Base-by-base conservation (phyloP, 2,888 invertebrate genomes). In the Tricholauxania praeusta region DNA sequence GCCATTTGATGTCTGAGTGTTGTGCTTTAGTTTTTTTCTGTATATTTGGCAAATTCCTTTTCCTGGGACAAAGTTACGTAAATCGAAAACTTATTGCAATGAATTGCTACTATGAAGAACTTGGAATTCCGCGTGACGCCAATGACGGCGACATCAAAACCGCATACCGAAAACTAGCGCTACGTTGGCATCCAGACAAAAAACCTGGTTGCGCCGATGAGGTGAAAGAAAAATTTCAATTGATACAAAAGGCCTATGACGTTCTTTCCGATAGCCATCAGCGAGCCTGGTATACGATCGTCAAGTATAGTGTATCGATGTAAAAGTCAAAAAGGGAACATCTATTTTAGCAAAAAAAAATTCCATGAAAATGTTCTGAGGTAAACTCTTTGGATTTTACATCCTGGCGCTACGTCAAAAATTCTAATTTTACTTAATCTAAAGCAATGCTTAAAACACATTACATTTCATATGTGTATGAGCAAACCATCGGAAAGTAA, bases 71-170 rank as follows among this genome's bases (percentile, higher is more conserved):
- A 28, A 28, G 28, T 39, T 39, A 39, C 39, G 39, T 39, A 39
- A 39, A 39, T 39, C 10, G 39, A 39, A 39, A 39, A 39, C 10
- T 39, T 39, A 19, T 12, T 2, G 78, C 67, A 59, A 97, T 97
- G 96, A 96, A 93, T 90, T 99, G 98, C 88, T 94, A 99, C 87
- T 99, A 99, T 88, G 98, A 98, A 89, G 92, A 99, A 77, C 89
- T 99, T 74, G 92, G 93, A 78, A 89, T 99, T n/a, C 83, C 91
- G 55, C 90, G 91, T 76, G 93, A 95, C 83, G 97, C 94, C 0
- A 90, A 89, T 68, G 92, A 93, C 73, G 91, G 93, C 19, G 96
- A 97, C 78, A 92, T 99, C 59, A 98, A 98, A 87, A 93, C 94
- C 79, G 91, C 96, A 0, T 99, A 98, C 84, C 90, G 96, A 79